These are phyloP conservation scores for Malurus cyaneus DNA, from an alignment of 2,113 vertebrate species.

Conservation along the genomic window DNA sequence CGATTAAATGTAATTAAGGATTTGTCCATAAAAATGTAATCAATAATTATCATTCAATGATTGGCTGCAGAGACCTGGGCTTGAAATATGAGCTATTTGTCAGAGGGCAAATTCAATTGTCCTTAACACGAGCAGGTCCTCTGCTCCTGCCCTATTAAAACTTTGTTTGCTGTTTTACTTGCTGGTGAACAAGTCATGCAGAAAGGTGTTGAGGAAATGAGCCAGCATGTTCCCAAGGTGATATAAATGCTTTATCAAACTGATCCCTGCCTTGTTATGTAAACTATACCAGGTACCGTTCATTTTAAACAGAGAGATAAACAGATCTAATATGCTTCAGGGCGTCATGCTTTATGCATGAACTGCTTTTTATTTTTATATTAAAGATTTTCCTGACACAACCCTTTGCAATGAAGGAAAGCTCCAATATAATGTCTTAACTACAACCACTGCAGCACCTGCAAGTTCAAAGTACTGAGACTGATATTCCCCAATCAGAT, in stretches of 20 bases:
- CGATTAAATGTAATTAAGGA: constrained; percentile 37
- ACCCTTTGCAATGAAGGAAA: constrained; percentile 52
- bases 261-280: constrained; percentile 83
- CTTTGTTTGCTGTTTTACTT: constrained; percentile 79
- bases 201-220: constrained; percentile 81
- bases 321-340: constrained; percentile 83
- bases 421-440: constrained; percentile 65
- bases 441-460: constrained; percentile 41
- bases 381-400: constrained; percentile 75
- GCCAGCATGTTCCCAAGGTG: constrained; percentile 75
- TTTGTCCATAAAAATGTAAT: constrained; percentile 42
- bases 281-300: constrained; percentile 77
- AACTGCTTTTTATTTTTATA: constrained; percentile 80
- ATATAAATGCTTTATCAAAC: constrained; percentile 81
- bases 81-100: constrained; percentile 53
- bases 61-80: constrained; percentile 30
- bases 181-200: constrained; percentile 72
- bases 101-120: constrained; percentile 18
- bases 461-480: constrained; percentile 65
- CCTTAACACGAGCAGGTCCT: constrained; percentile 46
- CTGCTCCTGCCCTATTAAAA: constrained; percentile 79
- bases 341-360: constrained; percentile 84
- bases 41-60: constrained; percentile 52
- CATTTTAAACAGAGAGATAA: constrained; percentile 82
- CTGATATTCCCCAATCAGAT: constrained; percentile 61